Evolutionary conservation across 2,797 vertebrate genomes (phyloP).

Genomic region (Spatula versicolor): DNA sequence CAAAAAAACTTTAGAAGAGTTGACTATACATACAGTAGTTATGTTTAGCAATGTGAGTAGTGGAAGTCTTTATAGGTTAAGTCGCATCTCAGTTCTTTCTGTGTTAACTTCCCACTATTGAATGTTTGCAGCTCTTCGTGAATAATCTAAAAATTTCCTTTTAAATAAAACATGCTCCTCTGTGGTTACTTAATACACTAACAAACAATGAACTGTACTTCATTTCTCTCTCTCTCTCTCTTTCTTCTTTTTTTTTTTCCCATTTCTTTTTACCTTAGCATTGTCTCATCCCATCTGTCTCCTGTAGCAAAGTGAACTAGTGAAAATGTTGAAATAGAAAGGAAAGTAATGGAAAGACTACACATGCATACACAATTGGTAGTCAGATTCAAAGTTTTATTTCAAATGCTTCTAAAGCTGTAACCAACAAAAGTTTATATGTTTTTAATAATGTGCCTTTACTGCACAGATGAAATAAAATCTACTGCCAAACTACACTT

Average conservation of each 20-base stretch:
- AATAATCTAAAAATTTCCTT: background rate
- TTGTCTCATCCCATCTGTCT: background rate
- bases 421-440: background rate
- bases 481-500: background rate
- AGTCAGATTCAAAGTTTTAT: background rate
- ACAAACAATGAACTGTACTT: background rate
- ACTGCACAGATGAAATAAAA: background rate
- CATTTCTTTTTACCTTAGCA: background rate
- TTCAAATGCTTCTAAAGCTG: background rate
- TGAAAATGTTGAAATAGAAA: background rate
- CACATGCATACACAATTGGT: background rate
- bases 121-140: background rate
- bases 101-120: background rate
- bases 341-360: background rate
- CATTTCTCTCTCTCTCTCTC: background rate
- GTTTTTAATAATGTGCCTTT: background rate
- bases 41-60: background rate
- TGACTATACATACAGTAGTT: background rate
- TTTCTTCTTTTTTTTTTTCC: background rate
- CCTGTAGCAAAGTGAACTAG: background rate
- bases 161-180: background rate
- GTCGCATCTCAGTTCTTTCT: background rate
- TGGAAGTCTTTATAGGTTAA: background rate
- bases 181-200: background rate
- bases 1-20: background rate